These are phyloP conservation scores for Papilio glaucus DNA, from an alignment of 1,140 invertebrate species.

Conservation along the genomic window DNA sequence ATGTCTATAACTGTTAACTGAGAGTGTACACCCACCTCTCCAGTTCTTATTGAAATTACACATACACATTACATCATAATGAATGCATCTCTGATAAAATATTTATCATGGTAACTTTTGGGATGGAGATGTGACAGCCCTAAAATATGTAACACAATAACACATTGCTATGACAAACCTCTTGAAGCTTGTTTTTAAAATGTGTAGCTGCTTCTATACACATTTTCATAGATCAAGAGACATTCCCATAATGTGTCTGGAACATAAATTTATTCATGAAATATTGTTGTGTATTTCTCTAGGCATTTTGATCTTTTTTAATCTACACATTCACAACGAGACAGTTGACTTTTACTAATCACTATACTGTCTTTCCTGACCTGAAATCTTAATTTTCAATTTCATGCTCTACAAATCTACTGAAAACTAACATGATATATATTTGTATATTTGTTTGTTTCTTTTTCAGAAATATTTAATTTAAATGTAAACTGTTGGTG, in stretches of 20 bases:
- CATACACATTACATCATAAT: not conserved
- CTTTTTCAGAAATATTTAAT: constrained; percentile 14
- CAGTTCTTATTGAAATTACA: constrained; percentile 13
- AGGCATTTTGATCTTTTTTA: constrained; percentile 37
- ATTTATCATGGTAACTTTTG: not conserved
- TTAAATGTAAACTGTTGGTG: not conserved
- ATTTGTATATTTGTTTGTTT: constrained; percentile 24
- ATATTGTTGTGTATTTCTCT: not conserved
- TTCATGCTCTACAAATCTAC: not conserved
- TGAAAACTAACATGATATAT: constrained; percentile 20
- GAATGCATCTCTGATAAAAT: constrained; percentile 11
- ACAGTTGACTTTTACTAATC: not conserved
- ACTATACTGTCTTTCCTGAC: not conserved
- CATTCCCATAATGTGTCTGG: not conserved
- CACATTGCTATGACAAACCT: constrained; percentile 20
- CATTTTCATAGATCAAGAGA: constrained; percentile 11
- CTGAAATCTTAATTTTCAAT: not conserved
- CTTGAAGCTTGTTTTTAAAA: constrained; percentile 14
- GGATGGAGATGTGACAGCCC: constrained; percentile 1
- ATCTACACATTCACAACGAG: not conserved
- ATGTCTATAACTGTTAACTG: constrained; percentile 52
- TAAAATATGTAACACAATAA: not conserved
- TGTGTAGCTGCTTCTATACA: constrained; percentile 9
- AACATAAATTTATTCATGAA: not conserved
- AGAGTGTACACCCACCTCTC: constrained; percentile 33